These are phyloP conservation scores for Clamator glandarius DNA, from an alignment of 2,797 vertebrate genomes.

Conservation along the genomic window DNA sequence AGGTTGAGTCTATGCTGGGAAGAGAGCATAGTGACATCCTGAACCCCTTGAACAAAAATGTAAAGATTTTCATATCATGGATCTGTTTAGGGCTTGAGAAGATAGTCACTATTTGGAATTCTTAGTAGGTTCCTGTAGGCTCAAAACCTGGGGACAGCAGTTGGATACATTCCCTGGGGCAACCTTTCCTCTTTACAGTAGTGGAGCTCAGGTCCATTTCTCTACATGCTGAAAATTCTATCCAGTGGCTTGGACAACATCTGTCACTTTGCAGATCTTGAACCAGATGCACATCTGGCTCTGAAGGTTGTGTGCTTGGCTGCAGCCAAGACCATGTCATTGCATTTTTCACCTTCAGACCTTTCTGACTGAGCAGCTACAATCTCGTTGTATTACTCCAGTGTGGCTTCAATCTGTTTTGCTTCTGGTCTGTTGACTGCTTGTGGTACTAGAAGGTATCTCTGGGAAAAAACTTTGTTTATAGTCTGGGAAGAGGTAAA, in stretches of 20 bases:
- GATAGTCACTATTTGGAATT: not conserved
- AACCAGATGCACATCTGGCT: not conserved
- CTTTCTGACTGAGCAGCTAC: not conserved
- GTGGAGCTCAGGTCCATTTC: not conserved
- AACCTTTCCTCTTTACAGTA: not conserved
- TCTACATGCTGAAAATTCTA: not conserved
- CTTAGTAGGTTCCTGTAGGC: not conserved
- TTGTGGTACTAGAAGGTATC: not conserved
- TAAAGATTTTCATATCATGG: fast-evolving
- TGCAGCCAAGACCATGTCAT: not conserved
- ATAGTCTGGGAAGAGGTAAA: not conserved
- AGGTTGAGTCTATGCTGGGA: not conserved
- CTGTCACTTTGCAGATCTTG: not conserved
- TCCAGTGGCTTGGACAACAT: not conserved
- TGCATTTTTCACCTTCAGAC: not conserved
- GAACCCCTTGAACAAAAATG: not conserved
- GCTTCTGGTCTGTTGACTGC: not conserved
- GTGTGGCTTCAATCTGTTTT: fast-evolving
- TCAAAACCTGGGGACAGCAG: not conserved
- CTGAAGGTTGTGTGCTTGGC: not conserved
- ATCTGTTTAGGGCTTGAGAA: not conserved
- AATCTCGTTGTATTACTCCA: fast-evolving
- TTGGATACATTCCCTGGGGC: not conserved
- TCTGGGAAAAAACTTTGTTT: not conserved
- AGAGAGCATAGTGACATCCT: not conserved